These are phyloP conservation scores for Diadema setosum DNA, from an alignment of 35 echinoderm and acorn worm species.

Conservation along the genomic window DNA sequence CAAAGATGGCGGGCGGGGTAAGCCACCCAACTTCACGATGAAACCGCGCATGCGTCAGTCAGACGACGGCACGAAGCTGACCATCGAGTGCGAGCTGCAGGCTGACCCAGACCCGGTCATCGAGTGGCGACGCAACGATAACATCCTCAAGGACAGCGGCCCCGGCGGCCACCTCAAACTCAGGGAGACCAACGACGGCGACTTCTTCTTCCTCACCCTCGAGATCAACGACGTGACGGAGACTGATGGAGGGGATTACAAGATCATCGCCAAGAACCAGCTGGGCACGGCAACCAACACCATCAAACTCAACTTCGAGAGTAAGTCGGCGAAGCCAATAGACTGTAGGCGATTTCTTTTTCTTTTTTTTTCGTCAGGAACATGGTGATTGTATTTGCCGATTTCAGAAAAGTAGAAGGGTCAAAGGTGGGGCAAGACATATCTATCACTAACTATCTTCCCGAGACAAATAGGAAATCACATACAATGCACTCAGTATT, in stretches of 20 bases:
- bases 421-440: neutral
- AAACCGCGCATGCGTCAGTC: slow-evolving; percentile 89
- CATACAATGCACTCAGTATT: too few relatives aligned
- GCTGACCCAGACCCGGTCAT: slow-evolving; percentile 72
- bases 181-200: slow-evolving; percentile 52
- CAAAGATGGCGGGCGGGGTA: slow-evolving; percentile 47
- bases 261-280: slow-evolving; percentile 87
- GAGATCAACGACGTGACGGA: slow-evolving; percentile 85
- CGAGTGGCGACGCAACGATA: slow-evolving; percentile 59
- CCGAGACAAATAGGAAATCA: too few relatives aligned
- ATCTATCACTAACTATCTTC: too few relatives aligned
- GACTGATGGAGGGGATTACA: slow-evolving; percentile 84
- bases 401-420: neutral
- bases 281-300: slow-evolving; percentile 91
- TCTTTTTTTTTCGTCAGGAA: neutral
- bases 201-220: slow-evolving; percentile 69
- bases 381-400: neutral
- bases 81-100: slow-evolving; percentile 79
- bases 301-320: slow-evolving; percentile 96
- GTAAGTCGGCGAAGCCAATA: slow-evolving; percentile 22
- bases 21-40: slow-evolving; percentile 97
- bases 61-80: slow-evolving; percentile 86
- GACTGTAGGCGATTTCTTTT: neutral
- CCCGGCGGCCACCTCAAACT: slow-evolving; percentile 69
- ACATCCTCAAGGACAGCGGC: slow-evolving; percentile 58